Evolutionary conservation across 2,113 vertebrate genomes (phyloP).

Genomic region (Shinisaurus crocodilurus): DNA sequence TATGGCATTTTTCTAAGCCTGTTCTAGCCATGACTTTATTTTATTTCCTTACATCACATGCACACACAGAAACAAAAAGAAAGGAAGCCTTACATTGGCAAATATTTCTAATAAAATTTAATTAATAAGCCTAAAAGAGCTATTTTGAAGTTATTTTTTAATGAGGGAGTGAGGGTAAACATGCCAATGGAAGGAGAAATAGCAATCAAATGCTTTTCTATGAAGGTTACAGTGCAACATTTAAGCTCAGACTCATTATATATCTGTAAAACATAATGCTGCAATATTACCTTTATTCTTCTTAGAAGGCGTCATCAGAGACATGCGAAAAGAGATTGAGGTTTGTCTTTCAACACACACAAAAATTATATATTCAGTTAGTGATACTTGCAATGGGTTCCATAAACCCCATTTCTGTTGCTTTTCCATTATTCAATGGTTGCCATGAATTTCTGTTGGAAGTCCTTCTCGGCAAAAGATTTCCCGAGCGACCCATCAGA

Average conservation of each 20-base stretch:
- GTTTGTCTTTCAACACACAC: not conserved
- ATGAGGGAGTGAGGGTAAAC: conserved; percentile 24
- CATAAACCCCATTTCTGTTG: not conserved
- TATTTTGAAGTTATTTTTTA: conserved; percentile 27
- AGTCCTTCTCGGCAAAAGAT: not conserved
- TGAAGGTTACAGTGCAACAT: not conserved
- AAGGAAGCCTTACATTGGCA: conserved; percentile 23
- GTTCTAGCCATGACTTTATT: not conserved
- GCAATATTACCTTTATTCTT: conserved; percentile 26
- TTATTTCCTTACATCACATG: no score
- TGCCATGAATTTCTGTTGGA: conserved; percentile 2
- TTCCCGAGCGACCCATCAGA: rapidly evolving
- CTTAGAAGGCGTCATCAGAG: not conserved
- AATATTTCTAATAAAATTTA: conserved; percentile 42
- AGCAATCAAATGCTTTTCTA: not conserved
- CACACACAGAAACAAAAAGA: not conserved
- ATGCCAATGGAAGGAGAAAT: conserved; percentile 10
- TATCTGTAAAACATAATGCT: conserved; percentile 3
- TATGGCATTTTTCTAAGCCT: not conserved
- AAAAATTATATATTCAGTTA: not conserved
- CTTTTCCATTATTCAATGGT: conserved; percentile 7
- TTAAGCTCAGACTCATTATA: not conserved
- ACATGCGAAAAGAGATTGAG: not conserved
- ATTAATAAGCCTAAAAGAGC: conserved; percentile 40
- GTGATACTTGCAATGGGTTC: not conserved